phyloP scores from a whole-genome alignment of 2,797 vertebrate genomes.

The Chaunax sp. region DNA sequence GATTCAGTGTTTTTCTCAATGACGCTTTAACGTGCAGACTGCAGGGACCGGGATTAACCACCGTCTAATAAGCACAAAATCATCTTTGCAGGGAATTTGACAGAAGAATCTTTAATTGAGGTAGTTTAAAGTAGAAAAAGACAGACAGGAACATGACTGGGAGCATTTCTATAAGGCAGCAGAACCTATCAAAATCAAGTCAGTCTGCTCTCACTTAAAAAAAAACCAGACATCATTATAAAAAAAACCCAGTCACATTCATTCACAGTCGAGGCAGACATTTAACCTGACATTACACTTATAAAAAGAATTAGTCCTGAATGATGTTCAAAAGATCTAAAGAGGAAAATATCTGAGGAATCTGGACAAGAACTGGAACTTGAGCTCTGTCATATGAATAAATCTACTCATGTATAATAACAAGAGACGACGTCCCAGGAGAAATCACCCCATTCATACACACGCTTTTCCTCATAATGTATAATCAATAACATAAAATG shows the following conservation, averaged over 20 bases:
- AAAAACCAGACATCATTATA: slow-evolving; percentile 24
- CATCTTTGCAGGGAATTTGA: not conserved
- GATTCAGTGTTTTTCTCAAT: no score
- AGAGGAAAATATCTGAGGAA: not conserved
- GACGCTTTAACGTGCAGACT: no score
- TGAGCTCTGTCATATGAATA: not conserved
- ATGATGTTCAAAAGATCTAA: not conserved
- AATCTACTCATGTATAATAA: not conserved
- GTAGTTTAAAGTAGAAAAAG: slow-evolving; percentile 74
- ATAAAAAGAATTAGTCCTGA: not conserved
- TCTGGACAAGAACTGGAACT: not conserved
- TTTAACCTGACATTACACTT: slow-evolving; percentile 2
- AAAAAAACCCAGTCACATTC: slow-evolving; percentile 7
- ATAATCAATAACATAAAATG: slow-evolving; percentile 38
- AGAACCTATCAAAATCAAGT: slow-evolving; percentile 81
- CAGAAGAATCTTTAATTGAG: slow-evolving; percentile 80
- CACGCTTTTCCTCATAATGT: slow-evolving; percentile 12
- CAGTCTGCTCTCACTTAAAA: slow-evolving; percentile 50
- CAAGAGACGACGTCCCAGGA: not conserved
- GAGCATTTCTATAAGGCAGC: slow-evolving; percentile 54
- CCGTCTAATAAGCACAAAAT: not conserved
- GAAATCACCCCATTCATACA: not conserved
- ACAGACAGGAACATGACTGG: slow-evolving; percentile 57
- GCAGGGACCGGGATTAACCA: no score
- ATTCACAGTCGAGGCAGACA: slow-evolving; percentile 10